Conservation (phyloP, 2,113 vertebrate species). For the Atherinomorus stipes region DNA sequence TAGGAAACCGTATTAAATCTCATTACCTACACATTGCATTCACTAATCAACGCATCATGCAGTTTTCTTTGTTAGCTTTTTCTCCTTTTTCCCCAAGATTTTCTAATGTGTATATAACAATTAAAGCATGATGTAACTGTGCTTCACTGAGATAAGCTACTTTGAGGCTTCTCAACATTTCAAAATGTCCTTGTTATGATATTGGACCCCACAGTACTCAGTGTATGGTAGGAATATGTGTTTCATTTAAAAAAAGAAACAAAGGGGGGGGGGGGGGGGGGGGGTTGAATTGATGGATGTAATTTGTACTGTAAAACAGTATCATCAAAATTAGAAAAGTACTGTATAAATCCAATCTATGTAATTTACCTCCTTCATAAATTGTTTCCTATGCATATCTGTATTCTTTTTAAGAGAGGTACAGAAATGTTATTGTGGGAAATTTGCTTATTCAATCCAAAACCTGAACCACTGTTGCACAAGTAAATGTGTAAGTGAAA, state of each 20-base stretch:
- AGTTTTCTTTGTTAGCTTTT: not conserved
- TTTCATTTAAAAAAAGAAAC: no score
- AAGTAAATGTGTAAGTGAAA: not conserved
- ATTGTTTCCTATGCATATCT: not conserved
- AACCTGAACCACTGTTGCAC: not conserved
- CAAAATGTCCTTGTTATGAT: not conserved
- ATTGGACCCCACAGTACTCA: not conserved
- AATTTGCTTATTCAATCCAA: not conserved
- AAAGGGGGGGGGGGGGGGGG: no score
- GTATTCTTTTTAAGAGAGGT: not conserved
- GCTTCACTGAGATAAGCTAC: no score
- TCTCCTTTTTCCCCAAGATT: not conserved
- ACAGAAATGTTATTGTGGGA: not conserved
- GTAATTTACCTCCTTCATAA: not conserved
- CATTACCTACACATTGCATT: not conserved
- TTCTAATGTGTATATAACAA: not conserved
- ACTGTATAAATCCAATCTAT: not conserved
- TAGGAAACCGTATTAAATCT: not conserved
- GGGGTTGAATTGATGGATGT: not conserved
- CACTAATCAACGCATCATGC: not conserved
- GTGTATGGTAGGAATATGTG: no score
- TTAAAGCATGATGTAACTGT: not conserved
- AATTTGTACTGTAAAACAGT: not conserved
- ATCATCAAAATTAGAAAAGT: not conserved
- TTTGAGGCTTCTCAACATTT: no score